phyloP scores from a whole-genome alignment of 2,113 vertebrate species.

The Myrmophylax atrothorax region DNA sequence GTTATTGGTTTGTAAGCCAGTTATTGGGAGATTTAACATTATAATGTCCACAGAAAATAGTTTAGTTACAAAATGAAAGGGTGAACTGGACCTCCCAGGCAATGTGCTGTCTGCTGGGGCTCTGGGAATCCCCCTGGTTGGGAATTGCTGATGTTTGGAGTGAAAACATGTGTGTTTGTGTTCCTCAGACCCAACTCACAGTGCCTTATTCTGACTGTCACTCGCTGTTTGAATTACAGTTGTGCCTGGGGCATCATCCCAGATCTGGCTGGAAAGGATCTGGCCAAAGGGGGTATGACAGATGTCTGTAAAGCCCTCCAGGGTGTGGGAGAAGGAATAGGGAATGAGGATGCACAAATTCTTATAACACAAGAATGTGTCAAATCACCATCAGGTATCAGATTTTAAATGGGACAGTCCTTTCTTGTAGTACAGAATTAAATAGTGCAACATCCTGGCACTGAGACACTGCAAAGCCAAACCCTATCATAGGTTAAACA shows the following conservation, averaged over 20 bases:
- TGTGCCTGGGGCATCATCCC: background rate
- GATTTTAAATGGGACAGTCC: background rate
- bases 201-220: background rate
- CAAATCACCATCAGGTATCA: accelerated
- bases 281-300: background rate
- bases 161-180: background rate
- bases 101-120: background rate
- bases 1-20: background rate
- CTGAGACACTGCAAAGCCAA: background rate
- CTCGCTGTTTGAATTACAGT: background rate
- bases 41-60: background rate
- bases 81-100: background rate
- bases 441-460: background rate
- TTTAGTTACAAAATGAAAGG: background rate
- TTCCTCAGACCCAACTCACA: background rate
- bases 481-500: accelerated
- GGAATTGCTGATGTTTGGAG: background rate
- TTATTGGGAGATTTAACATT: background rate
- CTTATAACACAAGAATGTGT: background rate
- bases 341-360: accelerated
- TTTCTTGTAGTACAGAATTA: background rate
- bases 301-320: background rate
- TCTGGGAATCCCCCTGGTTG: background rate
- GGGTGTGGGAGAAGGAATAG: background rate
- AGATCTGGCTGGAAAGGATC: conserved; percentile 9